Conservation (phyloP, 1,140 invertebrate species). For the Drosophila lowei region DNA sequence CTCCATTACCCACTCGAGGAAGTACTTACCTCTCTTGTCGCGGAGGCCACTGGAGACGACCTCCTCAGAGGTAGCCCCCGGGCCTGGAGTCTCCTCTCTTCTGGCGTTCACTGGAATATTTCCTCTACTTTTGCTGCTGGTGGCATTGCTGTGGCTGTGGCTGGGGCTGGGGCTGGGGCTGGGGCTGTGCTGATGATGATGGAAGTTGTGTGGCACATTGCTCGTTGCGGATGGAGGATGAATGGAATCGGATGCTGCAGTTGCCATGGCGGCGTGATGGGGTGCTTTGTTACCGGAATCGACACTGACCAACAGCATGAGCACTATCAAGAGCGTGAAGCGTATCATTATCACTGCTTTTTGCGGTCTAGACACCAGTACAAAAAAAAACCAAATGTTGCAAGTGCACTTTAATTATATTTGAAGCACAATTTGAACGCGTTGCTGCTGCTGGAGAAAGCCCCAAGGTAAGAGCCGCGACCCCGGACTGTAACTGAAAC, state of each 20-base stretch:
- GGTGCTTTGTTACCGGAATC: constrained; percentile 68
- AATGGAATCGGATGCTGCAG: constrained; percentile 1
- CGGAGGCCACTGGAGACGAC: constrained; percentile 17
- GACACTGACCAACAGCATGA: constrained; percentile 66
- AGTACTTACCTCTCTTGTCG: constrained; percentile 68
- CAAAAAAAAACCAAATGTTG: constrained; percentile 13
- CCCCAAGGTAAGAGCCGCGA: constrained; percentile 37
- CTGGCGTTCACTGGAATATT: constrained; percentile 36
- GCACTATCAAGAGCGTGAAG: constrained; percentile 50
- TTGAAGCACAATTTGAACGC: constrained; percentile 1
- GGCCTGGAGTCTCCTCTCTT: constrained; percentile 7
- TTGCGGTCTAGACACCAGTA: constrained; percentile 35
- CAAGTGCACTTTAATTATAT: constrained; percentile 25
- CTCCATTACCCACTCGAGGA: neutral
- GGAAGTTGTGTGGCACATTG: constrained; percentile 35
- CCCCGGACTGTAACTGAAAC: constrained; percentile 39
- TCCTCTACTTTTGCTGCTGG: constrained; percentile 17
- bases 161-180: neutral
- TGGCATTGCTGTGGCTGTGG: constrained; percentile 17
- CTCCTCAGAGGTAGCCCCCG: constrained; percentile 14
- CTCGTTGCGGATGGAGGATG: constrained; percentile 1
- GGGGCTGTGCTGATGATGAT: constrained; percentile 6
- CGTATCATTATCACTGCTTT: constrained; percentile 64
- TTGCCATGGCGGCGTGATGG: constrained; percentile 3
- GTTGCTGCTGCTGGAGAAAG: constrained; percentile 28